Percentiles rank a stretch among this genome's conserved stretches.
Conservation (phyloP, 2,797 vertebrate genomes). For the Enteromius thamalakanensis region DNA sequence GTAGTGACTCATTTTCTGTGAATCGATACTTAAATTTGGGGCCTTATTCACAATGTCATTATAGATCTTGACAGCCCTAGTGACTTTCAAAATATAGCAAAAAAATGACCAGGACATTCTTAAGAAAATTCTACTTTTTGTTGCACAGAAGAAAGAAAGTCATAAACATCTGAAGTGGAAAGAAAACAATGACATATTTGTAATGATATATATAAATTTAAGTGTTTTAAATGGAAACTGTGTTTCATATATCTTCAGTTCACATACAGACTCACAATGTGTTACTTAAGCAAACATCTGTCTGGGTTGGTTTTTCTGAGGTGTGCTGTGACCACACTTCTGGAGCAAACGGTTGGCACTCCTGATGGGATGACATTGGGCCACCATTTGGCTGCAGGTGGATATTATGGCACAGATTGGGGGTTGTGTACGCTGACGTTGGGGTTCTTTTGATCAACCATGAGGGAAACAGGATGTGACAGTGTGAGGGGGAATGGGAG, state of each 20-base stretch:
- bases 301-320: not conserved
- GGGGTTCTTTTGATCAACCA: conserved; percentile 73
- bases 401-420: conserved; percentile 64
- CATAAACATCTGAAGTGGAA: not conserved
- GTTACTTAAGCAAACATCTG: conserved; percentile 16
- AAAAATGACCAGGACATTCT: not conserved
- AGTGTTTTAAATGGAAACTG: too few species aligned
- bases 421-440: conserved; percentile 67
- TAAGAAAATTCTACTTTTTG: too few species aligned
- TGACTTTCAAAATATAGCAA: not conserved
- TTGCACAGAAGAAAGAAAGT: too few species aligned
- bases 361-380: conserved; percentile 6
- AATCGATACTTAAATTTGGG: not conserved
- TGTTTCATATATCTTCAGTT: not conserved
- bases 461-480: conserved; percentile 71
- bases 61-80: not conserved
- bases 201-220: not conserved
- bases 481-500: conserved; percentile 49
- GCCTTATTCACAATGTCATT: not conserved
- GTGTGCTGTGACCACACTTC: conserved; percentile 1
- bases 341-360: conserved; percentile 6
- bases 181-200: not conserved
- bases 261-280: not conserved
- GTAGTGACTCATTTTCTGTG: not conserved
- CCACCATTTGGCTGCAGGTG: conserved; percentile 31